phyloP scores from a whole-genome alignment of 2,888 invertebrate species.

The Nemotelus pantherinus region DNA sequence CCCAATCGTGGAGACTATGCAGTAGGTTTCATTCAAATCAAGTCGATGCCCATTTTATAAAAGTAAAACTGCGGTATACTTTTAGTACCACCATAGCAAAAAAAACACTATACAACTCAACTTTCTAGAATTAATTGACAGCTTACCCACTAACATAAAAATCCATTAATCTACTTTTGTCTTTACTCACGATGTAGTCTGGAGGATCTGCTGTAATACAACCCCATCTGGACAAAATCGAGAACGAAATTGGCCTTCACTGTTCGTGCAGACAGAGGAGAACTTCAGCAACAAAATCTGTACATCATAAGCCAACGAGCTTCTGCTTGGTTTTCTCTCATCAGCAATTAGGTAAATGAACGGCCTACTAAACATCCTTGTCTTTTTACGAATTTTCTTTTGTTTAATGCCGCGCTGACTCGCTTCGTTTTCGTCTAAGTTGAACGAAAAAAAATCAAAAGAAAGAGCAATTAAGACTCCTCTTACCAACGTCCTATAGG shows the following conservation, averaged over 20 bases:
- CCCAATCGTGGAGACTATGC: too few species aligned
- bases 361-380: constrained; percentile 31
- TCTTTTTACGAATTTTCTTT: constrained; percentile 33
- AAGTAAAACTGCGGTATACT: too few species aligned
- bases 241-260: constrained; percentile 13
- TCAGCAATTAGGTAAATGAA: constrained; percentile 30
- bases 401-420: constrained; percentile 9
- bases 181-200: not conserved
- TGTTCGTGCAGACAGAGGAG: not conserved
- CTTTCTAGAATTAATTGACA: not conserved
- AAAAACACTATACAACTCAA: too few species aligned
- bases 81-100: too few species aligned
- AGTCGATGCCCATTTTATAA: too few species aligned
- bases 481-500: not conserved
- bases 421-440: not conserved
- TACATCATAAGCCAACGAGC: not conserved
- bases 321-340: not conserved
- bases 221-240: not conserved
- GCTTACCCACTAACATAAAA: constrained; percentile 20
- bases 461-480: not conserved
- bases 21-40: too few species aligned
- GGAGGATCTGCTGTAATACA: not conserved
- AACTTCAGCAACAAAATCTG: not conserved
- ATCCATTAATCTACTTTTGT: not conserved
- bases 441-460: not conserved